Evolutionary conservation across 2,888 invertebrate genomes (phyloP).

Genomic region (Carterocephalus palaemon): DNA sequence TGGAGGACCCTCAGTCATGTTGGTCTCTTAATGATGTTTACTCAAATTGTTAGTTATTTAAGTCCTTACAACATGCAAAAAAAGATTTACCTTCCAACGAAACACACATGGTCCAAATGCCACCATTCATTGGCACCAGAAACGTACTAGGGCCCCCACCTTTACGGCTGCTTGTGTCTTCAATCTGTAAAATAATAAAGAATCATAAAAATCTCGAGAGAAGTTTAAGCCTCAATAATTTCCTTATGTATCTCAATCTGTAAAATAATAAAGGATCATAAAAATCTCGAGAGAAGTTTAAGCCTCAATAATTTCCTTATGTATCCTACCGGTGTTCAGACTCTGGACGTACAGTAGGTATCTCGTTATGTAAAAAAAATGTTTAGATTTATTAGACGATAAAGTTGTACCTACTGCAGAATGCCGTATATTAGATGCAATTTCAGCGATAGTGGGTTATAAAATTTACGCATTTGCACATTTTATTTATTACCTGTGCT

Average conservation of each 20-base stretch:
- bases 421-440: background rate
- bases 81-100: slow-evolving; percentile 83
- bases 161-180: slow-evolving; percentile 60
- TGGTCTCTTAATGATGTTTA: too few species aligned
- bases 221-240: background rate
- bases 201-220: background rate
- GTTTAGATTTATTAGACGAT: too few species aligned
- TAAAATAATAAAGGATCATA: slow-evolving; percentile 28
- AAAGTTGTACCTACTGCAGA: too few species aligned
- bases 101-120: slow-evolving; percentile 93
- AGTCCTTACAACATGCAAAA: too few species aligned
- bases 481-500: slow-evolving; percentile 20
- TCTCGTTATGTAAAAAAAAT: too few species aligned
- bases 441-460: background rate
- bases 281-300: background rate
- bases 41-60: too few species aligned
- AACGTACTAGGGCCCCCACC: slow-evolving; percentile 77
- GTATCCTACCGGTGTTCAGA: too few species aligned
- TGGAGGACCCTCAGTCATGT: too few species aligned
- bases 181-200: slow-evolving; percentile 52
- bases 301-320: too few species aligned
- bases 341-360: too few species aligned
- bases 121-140: slow-evolving; percentile 93
- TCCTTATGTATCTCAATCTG: too few species aligned
- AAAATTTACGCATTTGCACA: slow-evolving; percentile 8